phyloP scores from a whole-genome alignment of 2,113 vertebrate species.

The Hypanus sabinus region DNA sequence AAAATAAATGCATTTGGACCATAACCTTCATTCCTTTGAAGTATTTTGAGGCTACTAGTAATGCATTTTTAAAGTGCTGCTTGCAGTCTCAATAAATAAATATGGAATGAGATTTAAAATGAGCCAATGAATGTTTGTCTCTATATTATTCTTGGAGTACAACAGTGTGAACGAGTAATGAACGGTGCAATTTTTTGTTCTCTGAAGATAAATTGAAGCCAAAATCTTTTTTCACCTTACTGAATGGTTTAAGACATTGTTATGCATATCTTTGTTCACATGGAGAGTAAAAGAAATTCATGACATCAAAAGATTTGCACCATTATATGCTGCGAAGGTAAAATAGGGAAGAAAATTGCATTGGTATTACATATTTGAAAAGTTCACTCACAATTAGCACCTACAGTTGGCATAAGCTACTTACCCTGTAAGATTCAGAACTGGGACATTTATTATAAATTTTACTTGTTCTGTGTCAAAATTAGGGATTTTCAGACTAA shows the following conservation, averaged over 20 bases:
- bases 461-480: neutral
- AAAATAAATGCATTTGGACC: slow-evolving; percentile 34
- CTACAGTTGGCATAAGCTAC: neutral
- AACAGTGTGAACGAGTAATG: neutral
- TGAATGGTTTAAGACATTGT: neutral
- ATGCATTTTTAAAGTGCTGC: slow-evolving; percentile 35
- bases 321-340: neutral
- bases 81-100: slow-evolving; percentile 34
- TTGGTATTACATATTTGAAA: neutral
- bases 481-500: neutral
- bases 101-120: slow-evolving; percentile 37
- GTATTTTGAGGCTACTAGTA: slow-evolving; percentile 23
- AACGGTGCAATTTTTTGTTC: slow-evolving; percentile 18
- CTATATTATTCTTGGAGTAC: slow-evolving; percentile 5
- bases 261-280: neutral
- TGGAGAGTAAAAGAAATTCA: neutral
- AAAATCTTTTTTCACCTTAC: slow-evolving; percentile 10
- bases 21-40: slow-evolving; percentile 32
- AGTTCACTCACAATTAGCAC: neutral
- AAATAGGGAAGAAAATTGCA: neutral
- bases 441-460: neutral
- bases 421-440: neutral
- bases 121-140: slow-evolving; percentile 9
- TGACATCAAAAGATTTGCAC: slow-evolving; percentile 6
- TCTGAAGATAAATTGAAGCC: slow-evolving; percentile 7